Evolutionary conservation across 1,140 invertebrate genomes (phyloP), one percentile per base, ranked within the genome.

Genomic region (Sycophila sp.): DNA sequence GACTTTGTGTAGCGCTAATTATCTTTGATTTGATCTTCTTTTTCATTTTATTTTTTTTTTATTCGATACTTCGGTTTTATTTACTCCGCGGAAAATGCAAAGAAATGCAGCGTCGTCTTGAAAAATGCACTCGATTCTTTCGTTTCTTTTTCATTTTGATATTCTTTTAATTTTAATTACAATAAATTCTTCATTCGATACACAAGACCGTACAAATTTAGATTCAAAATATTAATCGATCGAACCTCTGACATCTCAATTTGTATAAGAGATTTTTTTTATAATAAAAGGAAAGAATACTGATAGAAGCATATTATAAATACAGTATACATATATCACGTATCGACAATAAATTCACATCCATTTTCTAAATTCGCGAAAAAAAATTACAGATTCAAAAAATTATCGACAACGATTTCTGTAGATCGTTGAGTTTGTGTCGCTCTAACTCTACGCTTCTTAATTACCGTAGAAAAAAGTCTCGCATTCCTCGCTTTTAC

Each of bases 281-380:
- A n/a, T n/a, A 40, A 17, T 51, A 53, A 62, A 42, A 53, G 62
- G 62, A 62, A 49, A 62, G 34, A 65, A 69, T 69, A 69, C 67
- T 69, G 67, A 62, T 62, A 62, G 55, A 62, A 60, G 62, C 17
- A 56, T 13, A 51, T 55, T 65, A 55, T 55, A 66, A 66, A 30
- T 66, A 66, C 51, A 65, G 40, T 45, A 22, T 32, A 19, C 36
- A 53, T 34, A 64, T 64, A 63, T 63, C 22, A 65, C 49, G 63
- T 55, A 56, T 42, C 10, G 36, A 66, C 62, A 64, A 38, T 53
- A 26, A 64, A 53, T 64, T 64, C 42, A 51, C 45, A 64, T 40
- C 17, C 13, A 32, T 53, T n/a, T 28, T 24, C 11, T 51, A 51
- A 2, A 10, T 30, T 17, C 38, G 17, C 17, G 17, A 67, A 26